These are phyloP conservation scores for Trachelus tabidus DNA, from an alignment of 2,888 invertebrate species.

Conservation along the genomic window DNA sequence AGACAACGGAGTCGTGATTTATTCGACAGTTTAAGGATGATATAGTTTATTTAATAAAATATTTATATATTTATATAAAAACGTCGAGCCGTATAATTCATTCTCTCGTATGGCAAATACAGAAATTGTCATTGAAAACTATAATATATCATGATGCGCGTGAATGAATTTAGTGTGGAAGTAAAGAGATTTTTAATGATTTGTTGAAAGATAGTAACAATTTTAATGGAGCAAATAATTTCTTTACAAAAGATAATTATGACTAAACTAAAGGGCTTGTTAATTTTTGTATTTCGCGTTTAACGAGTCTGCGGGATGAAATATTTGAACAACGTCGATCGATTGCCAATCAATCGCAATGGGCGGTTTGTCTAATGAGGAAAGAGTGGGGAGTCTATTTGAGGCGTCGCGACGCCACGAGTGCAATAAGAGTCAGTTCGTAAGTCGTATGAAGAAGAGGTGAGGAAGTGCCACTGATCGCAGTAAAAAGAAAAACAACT, in stretches of 20 bases:
- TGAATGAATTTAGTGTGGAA: background rate
- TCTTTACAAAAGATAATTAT: background rate
- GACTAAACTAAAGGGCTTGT: background rate
- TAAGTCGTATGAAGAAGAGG: constrained; percentile 49
- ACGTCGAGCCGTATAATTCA: background rate
- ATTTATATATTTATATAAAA: too few relatives aligned
- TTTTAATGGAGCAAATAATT: background rate
- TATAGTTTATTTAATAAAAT: background rate
- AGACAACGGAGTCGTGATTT: background rate
- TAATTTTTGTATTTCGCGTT: background rate
- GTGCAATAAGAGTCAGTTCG: constrained; percentile 57
- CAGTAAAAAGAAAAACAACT: constrained; percentile 14
- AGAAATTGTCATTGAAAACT: background rate
- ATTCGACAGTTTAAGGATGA: background rate
- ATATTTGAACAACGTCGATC: constrained; percentile 33
- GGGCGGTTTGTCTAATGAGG: constrained; percentile 46
- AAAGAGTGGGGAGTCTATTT: constrained; percentile 63
- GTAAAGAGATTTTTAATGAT: background rate
- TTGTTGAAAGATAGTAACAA: background rate
- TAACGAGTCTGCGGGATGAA: background rate
- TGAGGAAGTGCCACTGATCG: constrained; percentile 22
- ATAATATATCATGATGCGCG: background rate
- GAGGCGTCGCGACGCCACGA: constrained; percentile 51
- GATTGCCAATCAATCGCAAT: constrained; percentile 56
- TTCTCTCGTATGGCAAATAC: background rate